Percentiles rank a stretch among this genome's conserved stretches.
Conservation (phyloP, 2,113 vertebrate genomes). For the Eretmochelys imbricata region DNA sequence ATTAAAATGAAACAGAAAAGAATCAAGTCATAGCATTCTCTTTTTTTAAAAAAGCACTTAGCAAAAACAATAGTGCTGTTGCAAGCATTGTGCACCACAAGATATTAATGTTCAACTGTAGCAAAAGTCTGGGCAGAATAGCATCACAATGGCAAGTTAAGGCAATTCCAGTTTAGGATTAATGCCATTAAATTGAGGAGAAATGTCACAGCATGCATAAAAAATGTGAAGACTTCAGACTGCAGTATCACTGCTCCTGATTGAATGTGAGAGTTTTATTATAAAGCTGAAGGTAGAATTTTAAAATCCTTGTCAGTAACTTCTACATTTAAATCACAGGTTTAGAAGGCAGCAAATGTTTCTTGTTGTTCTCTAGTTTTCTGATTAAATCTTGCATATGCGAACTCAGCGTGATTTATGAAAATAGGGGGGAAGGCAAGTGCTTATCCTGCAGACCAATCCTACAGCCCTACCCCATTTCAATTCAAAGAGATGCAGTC, state of each 20-base stretch:
- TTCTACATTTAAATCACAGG: conserved; percentile 1
- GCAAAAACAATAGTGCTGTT: conserved; percentile 5
- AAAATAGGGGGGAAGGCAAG: neutral
- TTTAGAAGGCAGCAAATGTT: neutral
- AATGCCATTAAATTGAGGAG: conserved; percentile 45
- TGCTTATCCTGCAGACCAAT: neutral
- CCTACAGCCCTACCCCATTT: neutral
- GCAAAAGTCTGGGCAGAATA: conserved; percentile 17
- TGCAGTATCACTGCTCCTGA: conserved; percentile 9
- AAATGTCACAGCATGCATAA: conserved; percentile 70
- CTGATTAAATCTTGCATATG: neutral
- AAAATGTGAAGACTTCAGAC: conserved; percentile 49
- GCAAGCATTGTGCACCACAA: neutral
- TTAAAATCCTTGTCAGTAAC: neutral
- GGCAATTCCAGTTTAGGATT: conserved; percentile 45
- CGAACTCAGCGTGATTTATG: neutral
- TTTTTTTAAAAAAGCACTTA: fast-evolving
- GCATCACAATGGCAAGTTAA: conserved; percentile 58
- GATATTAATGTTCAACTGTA: conserved; percentile 6
- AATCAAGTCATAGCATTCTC: neutral
- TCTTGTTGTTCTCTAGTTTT: neutral
- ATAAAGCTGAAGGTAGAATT: conserved; percentile 35
- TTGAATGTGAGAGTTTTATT: conserved; percentile 43
- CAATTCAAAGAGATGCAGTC: neutral
- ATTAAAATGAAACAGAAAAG: neutral